These are phyloP conservation scores for Hedya salicella DNA, from an alignment of 2,888 invertebrate species.

Conservation along the genomic window DNA sequence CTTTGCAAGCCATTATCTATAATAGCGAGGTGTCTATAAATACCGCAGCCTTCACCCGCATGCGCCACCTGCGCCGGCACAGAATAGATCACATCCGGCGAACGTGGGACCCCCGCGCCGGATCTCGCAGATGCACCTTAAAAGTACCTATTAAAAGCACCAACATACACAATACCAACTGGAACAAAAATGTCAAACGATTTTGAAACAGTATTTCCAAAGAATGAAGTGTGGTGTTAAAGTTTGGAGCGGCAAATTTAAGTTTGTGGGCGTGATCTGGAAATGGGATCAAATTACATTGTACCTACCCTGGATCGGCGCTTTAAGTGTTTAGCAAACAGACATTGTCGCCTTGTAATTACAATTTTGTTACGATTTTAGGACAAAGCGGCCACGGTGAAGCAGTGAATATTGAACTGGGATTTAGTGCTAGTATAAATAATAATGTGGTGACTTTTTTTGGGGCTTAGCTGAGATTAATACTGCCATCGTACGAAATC, in stretches of 20 bases:
- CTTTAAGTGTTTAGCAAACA: conserved; percentile 23
- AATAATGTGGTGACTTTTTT: no score
- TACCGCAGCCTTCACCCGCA: conserved; percentile 32
- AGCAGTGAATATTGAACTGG: no score
- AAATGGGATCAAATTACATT: conserved; percentile 45
- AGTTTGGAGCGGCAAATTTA: conserved; percentile 16
- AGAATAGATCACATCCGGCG: conserved; percentile 64
- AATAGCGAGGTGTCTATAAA: conserved; percentile 22
- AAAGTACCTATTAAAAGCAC: conserved; percentile 44
- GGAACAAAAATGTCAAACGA: not conserved
- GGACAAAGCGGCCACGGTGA: no score
- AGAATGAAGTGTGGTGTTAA: no score
- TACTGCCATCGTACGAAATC: no score
- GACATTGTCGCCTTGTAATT: conserved; percentile 29
- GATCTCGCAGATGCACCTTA: conserved; percentile 41
- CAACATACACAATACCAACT: conserved; percentile 6
- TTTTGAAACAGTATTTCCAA: not conserved
- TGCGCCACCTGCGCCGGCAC: conserved; percentile 58
- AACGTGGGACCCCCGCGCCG: conserved; percentile 64
- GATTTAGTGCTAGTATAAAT: no score
- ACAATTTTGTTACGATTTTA: conserved; percentile 30
- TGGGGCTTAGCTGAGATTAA: no score
- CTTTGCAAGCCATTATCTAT: not conserved
- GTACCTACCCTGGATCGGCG: conserved; percentile 24
- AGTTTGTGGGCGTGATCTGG: conserved; percentile 34